Evolutionary conservation across 2,888 invertebrate species (phyloP).

Genomic region (Agapostemon virescens): DNA sequence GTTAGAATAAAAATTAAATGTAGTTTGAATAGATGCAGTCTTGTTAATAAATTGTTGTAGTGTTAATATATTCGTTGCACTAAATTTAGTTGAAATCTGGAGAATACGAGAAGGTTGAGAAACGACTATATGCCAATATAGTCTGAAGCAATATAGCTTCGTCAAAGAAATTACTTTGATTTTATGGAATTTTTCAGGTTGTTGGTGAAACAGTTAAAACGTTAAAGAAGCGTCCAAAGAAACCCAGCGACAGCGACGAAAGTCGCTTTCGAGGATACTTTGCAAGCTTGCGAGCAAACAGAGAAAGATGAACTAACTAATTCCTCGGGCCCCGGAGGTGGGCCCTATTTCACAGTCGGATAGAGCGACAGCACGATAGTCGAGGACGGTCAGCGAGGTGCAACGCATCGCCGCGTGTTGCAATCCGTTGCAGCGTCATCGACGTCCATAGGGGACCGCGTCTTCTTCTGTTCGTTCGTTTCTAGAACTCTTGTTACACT

Average conservation of each 20-base stretch:
- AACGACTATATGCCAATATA: no score
- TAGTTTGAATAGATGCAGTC: no score
- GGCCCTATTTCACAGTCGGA: neutral
- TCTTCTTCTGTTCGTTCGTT: slow-evolving; percentile 57
- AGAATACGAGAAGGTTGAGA: no score
- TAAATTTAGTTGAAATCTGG: no score
- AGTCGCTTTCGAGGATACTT: neutral
- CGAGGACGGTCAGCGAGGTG: slow-evolving; percentile 63
- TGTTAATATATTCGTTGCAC: no score
- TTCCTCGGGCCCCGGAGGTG: neutral
- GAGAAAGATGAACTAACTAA: neutral
- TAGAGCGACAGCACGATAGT: slow-evolving; percentile 35
- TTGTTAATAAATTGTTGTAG: no score
- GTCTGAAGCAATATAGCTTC: no score
- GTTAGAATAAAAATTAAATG: no score
- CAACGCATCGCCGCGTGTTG: slow-evolving; percentile 69
- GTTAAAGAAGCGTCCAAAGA: slow-evolving; percentile 37
- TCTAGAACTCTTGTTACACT: no score
- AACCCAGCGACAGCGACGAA: neutral
- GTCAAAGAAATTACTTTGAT: no score
- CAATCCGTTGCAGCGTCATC: slow-evolving; percentile 76
- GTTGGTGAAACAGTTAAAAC: no score
- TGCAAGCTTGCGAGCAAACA: neutral
- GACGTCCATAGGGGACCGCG: slow-evolving; percentile 66
- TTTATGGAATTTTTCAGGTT: no score